Base-by-base conservation (phyloP, 2,797 vertebrate genomes). In the Ctenochaetus hawaiiensis region DNA sequence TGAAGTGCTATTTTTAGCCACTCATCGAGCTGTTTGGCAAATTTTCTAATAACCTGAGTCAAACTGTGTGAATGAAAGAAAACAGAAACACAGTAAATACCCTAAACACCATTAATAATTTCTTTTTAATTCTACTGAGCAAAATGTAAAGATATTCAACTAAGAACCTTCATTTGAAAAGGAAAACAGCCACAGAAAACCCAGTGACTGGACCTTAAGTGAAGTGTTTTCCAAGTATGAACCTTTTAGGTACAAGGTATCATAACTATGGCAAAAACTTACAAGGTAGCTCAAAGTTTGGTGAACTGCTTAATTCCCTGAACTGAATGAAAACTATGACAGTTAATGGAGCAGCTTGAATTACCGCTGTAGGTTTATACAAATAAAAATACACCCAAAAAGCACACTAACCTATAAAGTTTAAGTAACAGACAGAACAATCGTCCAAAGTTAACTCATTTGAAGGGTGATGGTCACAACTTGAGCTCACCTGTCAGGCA, bases 1-100 rank as follows among this genome's bases (percentile, higher is more conserved):
- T 99, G 98, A 77, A 99, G 96, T 82, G 98, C 98, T 87, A 99
- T 96, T 93, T 98, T 99, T 41, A 99, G 95, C 98, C 98, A 99
- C 90, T 99, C 98, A 1, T 99, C 98, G 72, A 99, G 95, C 86
- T 99, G 98, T 94, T 99, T 99, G 90, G 98, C 98, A 95, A 99
- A 99, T 93, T 99, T 99, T 52, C 98, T 94, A 73, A 99, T 99
- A 83, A 99, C 98, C 95, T 99, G 98, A 12, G 98, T 99, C 92
- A 99, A 94, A 94, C 98, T 99, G 86, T 45, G 89, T 67, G 68
- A 62, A 43, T 3, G 45, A 82, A 9, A 26, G 56, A 48, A 72
- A 72, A 73, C 22, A 54, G n/a, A 67, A 13, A 20, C 3, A 58
- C 8, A 43, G 53, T 68, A 18, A 44, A 52, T 34, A 49, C 14